phyloP scores from a whole-genome alignment of 2,797 vertebrate genomes.

The Urosaurus nigricauda region DNA sequence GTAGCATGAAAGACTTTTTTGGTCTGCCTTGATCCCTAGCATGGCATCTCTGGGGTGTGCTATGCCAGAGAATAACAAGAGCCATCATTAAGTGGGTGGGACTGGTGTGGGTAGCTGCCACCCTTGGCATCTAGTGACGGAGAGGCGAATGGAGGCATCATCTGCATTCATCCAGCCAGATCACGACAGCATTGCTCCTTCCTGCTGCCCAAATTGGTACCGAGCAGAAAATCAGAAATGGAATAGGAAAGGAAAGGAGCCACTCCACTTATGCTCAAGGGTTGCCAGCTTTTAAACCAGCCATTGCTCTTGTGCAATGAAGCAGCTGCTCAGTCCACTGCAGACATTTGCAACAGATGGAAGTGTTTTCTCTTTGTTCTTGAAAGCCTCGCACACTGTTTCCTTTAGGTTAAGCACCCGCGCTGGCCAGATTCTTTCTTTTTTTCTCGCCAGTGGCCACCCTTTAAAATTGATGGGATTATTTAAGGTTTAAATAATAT shows the following conservation, averaged over 20 bases:
- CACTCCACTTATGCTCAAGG: accelerated
- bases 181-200: neutral
- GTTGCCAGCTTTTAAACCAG: neutral
- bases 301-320: neutral
- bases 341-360: too few relatives aligned
- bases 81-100: neutral
- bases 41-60: neutral
- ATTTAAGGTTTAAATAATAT: too few relatives aligned
- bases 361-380: too few relatives aligned
- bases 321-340: neutral
- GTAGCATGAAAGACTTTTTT: neutral
- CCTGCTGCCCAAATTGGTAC: neutral
- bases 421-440: neutral
- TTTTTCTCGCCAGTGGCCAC: too few relatives aligned
- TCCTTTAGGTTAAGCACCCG: neutral
- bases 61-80: neutral
- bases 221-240: neutral
- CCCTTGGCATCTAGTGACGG: neutral
- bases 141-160: neutral
- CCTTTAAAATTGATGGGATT: too few relatives aligned
- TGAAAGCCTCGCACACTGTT: neutral
- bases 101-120: neutral
- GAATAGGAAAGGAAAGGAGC: neutral
- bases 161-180: neutral
- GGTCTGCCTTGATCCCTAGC: neutral